phyloP scores from a whole-genome alignment of 2,888 invertebrate genomes.

The Oasisia sp. region DNA sequence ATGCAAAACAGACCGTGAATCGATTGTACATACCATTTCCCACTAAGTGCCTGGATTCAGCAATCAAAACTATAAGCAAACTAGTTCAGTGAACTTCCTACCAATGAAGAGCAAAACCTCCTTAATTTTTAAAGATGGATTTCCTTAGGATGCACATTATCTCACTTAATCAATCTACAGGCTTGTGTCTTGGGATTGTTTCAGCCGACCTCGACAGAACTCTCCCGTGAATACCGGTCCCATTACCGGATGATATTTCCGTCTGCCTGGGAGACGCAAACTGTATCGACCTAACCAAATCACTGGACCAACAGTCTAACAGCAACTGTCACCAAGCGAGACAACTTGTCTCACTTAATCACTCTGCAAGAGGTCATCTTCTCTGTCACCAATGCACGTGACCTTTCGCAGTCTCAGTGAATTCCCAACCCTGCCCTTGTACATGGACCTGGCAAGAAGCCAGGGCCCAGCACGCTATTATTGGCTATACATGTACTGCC shows the following conservation, averaged over 20 bases:
- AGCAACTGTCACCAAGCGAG: not conserved
- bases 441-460: not conserved
- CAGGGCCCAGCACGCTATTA: not conserved
- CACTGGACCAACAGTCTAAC: not conserved
- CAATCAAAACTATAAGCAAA: no score
- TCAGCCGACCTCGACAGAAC: not conserved
- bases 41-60: no score
- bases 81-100: no score
- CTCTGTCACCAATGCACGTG: not conserved
- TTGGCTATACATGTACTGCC: not conserved
- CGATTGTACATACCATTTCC: no score
- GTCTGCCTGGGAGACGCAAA: not conserved
- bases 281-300: not conserved
- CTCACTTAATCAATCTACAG: not conserved
- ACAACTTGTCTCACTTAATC: not conserved
- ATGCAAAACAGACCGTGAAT: no score
- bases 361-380: not conserved
- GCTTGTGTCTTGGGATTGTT: not conserved
- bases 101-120: not conserved
- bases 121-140: no score
- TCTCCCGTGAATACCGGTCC: not conserved
- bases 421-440: not conserved
- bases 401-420: not conserved
- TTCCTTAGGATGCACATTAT: no score
- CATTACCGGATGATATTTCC: not conserved